These are phyloP conservation scores for Aegithalos caudatus DNA, from an alignment of 2,113 vertebrate species.

Conservation along the genomic window DNA sequence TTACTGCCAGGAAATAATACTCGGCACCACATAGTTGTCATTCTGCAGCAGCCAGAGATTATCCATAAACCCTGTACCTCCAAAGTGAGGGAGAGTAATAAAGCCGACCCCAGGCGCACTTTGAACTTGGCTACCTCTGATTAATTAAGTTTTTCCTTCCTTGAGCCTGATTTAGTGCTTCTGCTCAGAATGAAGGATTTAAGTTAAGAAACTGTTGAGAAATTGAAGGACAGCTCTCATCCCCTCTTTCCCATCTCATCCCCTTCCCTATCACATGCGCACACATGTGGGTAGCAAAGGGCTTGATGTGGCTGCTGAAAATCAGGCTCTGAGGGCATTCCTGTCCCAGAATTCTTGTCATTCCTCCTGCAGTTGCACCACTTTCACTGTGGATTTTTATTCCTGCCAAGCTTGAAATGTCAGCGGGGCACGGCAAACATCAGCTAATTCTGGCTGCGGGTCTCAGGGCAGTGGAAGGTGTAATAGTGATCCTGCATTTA, in stretches of 20 bases:
- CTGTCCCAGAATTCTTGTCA: not conserved
- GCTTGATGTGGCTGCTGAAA: not conserved
- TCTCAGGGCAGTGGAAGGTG: not conserved
- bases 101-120: constrained; percentile 23
- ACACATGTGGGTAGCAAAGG: not conserved
- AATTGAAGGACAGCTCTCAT: constrained; percentile 46
- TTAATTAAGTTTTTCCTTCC: constrained; percentile 59
- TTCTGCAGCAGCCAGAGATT: constrained; percentile 31
- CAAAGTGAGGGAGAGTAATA: not conserved
- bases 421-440: not conserved
- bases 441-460: not conserved
- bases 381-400: not conserved
- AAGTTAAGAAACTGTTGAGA: constrained; percentile 43
- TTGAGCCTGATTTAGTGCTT: constrained; percentile 51
- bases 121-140: constrained; percentile 46
- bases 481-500: not conserved
- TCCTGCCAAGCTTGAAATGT: not conserved
- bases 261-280: not conserved
- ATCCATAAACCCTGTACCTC: not conserved
- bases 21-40: not conserved
- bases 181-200: constrained; percentile 56
- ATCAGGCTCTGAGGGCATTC: not conserved
- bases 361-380: not conserved
- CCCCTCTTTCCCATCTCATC: not conserved
- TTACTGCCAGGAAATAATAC: not conserved